phyloP scores from a whole-genome alignment of 2,113 vertebrate species.

The Podocnemis expansa region DNA sequence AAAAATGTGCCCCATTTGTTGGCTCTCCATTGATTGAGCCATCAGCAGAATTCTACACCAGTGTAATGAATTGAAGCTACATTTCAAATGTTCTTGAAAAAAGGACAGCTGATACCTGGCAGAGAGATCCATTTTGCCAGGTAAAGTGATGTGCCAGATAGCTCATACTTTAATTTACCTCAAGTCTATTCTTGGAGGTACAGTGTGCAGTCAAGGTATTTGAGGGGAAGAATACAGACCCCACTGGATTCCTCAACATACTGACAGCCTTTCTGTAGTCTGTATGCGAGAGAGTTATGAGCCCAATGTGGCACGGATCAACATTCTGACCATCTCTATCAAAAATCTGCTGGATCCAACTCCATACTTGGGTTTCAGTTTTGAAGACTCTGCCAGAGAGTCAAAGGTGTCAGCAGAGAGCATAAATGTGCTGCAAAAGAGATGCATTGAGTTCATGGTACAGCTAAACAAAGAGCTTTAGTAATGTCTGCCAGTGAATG shows the following conservation, averaged over 20 bases:
- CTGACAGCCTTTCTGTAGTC: background rate
- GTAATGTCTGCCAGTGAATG: background rate
- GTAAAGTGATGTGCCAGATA: background rate
- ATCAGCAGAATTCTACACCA: too few relatives aligned
- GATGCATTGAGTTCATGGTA: background rate
- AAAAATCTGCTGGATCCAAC: background rate
- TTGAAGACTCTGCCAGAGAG: background rate
- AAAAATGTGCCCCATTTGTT: too few relatives aligned
- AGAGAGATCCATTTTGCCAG: too few relatives aligned
- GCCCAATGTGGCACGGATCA: background rate
- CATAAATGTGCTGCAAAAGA: background rate
- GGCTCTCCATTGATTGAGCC: too few relatives aligned
- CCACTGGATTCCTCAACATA: background rate
- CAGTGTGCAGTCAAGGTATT: background rate
- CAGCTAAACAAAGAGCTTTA: background rate
- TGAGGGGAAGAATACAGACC: background rate
- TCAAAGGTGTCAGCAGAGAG: background rate
- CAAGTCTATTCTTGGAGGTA: background rate
- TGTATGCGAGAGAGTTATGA: background rate
- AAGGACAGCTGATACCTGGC: too few relatives aligned
- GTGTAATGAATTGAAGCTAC: too few relatives aligned
- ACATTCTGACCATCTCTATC: background rate
- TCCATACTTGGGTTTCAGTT: background rate
- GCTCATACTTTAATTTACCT: background rate
- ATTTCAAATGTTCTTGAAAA: too few relatives aligned